Evolutionary conservation across 2,888 invertebrate species (phyloP).

Genomic region (Scaeva pyrastri): DNA sequence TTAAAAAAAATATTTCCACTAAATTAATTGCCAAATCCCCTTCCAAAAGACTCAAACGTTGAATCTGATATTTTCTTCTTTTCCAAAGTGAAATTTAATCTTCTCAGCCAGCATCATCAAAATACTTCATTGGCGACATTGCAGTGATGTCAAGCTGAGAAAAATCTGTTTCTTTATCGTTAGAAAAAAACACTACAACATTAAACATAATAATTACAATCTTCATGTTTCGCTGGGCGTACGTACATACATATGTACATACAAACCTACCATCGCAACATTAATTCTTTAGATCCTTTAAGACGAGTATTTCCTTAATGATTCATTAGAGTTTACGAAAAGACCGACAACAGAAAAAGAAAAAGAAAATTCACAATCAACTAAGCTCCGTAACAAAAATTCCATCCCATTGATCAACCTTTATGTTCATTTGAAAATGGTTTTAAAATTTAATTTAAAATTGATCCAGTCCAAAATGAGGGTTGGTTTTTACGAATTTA

Average conservation of each 20-base stretch:
- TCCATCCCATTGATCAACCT: conserved; percentile 27
- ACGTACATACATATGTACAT: background rate
- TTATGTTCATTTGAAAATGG: conserved; percentile 43
- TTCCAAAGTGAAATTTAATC: background rate
- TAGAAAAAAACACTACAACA: background rate
- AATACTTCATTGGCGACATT: background rate
- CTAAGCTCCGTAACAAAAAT: conserved; percentile 1
- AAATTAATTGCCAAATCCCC: background rate
- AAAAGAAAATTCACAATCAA: background rate
- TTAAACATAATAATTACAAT: conserved; percentile 16
- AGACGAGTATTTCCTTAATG: conserved; percentile 7
- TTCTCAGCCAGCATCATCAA: background rate
- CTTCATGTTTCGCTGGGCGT: background rate
- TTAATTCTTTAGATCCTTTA: background rate
- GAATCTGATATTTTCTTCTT: background rate
- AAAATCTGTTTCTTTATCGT: background rate
- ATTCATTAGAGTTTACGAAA: background rate
- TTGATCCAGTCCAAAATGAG: conserved; percentile 54
- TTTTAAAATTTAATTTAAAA: conserved; percentile 63
- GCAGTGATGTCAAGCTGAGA: background rate
- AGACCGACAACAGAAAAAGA: background rate
- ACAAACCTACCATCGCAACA: background rate
- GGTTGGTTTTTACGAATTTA: conserved; percentile 32
- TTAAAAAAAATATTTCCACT: too few species aligned
- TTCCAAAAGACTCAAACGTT: background rate